Base-by-base conservation (phyloP, 2,888 invertebrate genomes). In the Drosophila prolongata region DNA sequence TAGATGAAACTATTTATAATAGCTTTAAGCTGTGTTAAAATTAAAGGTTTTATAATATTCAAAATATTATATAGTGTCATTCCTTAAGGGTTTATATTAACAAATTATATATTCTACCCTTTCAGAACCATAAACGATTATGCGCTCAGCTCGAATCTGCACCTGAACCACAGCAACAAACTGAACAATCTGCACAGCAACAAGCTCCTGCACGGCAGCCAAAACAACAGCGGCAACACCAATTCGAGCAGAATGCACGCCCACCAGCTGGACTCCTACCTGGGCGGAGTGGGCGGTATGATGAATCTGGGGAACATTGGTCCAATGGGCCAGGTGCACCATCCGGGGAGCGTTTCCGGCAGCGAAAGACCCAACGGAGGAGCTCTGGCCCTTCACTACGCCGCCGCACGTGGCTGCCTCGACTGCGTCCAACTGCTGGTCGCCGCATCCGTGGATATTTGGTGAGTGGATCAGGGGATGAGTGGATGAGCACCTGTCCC, bases 371-470 rank as follows among this genome's bases (percentile, higher is more conserved):
- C 92, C 80, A 91, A 92, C 75, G 92, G 92, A 91, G 96, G 96
- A 78, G 96, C 96, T 70, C 93, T 97, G 80, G 96, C 97, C 76
- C 94, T 97, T 69, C 97, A 97, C 92, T 97, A 97, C 92, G 97
- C 97, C 13, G 96, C 97, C 35, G 96, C 97, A 65, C 94, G 97
- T 78, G 97, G 97, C 75, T 97, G 97, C 91, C 93, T 97, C 80
- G 97, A 97, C 92, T 97, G 97, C 92, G 97, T 97, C 83, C 94
- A 96, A 80, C 93, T 97, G 19, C 93, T 97, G 47, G 95, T 96
- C 40, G 96, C 96, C 91, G 95, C 96, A 55, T 95, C 96, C 76
- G 94, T 95, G 57, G 96, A 96, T 89, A 95, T 96, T 89, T 96
- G 95, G 96, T 96, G 92, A 93, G 89, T 77, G 16, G 11, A 34